These are phyloP conservation scores for Syngnathus acus DNA, from an alignment of 2,797 vertebrate genomes.

Conservation along the genomic window DNA sequence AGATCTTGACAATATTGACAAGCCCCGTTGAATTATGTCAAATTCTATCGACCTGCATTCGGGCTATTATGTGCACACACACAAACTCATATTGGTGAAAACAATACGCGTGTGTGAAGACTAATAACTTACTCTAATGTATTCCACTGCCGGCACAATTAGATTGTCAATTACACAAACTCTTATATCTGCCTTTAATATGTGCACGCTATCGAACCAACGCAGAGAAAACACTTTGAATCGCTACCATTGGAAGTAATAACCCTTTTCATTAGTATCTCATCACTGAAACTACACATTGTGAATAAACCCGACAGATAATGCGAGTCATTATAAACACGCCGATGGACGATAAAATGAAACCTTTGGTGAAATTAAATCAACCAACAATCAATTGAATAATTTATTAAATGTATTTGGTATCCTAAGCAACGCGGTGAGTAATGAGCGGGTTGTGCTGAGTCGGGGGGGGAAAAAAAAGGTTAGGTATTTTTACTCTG, in stretches of 20 bases:
- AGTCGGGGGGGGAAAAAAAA: neutral
- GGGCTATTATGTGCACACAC: neutral
- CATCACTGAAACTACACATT: constrained; percentile 1
- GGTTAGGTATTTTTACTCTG: constrained; percentile 4
- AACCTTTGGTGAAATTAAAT: constrained; percentile 17
- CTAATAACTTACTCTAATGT: neutral
- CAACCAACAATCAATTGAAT: neutral
- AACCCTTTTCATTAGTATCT: constrained; percentile 4
- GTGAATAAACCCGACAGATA: constrained; percentile 7
- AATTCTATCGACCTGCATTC: neutral
- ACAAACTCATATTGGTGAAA: neutral
- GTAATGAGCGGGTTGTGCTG: neutral
- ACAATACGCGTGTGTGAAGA: neutral
- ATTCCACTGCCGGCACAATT: neutral
- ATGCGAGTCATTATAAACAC: constrained; percentile 11
- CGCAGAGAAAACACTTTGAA: neutral
- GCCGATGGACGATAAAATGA: constrained; percentile 8
- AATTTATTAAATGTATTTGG: neutral
- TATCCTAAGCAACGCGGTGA: neutral
- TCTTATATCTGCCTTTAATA: constrained; percentile 1
- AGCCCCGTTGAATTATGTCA: constrained; percentile 3
- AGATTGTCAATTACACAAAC: constrained; percentile 7
- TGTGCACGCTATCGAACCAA: neutral
- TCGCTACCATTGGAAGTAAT: neutral
- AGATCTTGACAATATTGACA: constrained; percentile 6